Base-by-base conservation (phyloP, 2,113 vertebrate genomes). In the Oncorhynchus gorbuscha region DNA sequence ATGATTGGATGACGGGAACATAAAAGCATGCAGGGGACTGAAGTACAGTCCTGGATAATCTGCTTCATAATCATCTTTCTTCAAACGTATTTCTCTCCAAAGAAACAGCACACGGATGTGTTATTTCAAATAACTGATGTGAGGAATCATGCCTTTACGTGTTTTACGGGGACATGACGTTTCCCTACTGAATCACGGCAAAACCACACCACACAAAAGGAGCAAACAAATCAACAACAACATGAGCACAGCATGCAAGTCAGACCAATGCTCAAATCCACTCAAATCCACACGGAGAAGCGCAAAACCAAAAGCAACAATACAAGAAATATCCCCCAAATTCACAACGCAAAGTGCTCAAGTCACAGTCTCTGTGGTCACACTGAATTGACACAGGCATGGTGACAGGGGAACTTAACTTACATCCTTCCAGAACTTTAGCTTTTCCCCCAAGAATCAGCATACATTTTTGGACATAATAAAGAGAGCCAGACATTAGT, bases 381-480 rank as follows among this genome's bases (percentile, higher is more conserved):
- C 74, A 81, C 9, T 5, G 22, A 59, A 55, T 61, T 66, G 80
- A 88, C 82, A 35, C 85, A 73, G 82, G 85, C 61, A 30, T 61
- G 32, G 69, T 62, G 67, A 59, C 80, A 30, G 65, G 39, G 39
- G 9, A 45, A 12, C 39, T 45, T 45, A 91, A 99, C 97, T 99
- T 98, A 99, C 97, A 95, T 96, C 94, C 93, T 91, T 96, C 94
- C 94, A 96, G 96, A 93, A 98, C 95, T 96, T 96, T 96, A 91
- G 94, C 93, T 96, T 96, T 89, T 89, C 90, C 91, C 91, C 93
- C 93, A 92, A 94, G 93, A 95, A 95, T 93, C 93, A 94, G 94
- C 93, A 94, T 93, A 86, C 59, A 59, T 90, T 91, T 74, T 39
- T 66, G 85, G 93, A 95, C 83, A 91, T 84, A 90, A 91, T 93